Evolutionary conservation across 2,888 invertebrate species (phyloP), one percentile per base, ranked within the genome.

Genomic region (Mimumesa dahlbomi): DNA sequence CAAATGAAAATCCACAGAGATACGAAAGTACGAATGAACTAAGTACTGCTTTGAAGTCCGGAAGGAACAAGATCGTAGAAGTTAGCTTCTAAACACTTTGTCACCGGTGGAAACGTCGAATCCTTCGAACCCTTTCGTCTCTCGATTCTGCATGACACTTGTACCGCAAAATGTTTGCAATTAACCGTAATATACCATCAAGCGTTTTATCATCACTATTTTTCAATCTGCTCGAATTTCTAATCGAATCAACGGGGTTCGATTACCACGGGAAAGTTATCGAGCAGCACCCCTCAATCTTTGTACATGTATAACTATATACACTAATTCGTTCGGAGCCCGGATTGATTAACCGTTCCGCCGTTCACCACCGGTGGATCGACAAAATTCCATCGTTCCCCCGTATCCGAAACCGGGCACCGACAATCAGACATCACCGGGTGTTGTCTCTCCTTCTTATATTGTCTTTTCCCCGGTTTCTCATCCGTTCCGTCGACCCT

Each of bases 401-500:
- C 2, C 7, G 7, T 36, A 57, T 43, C 57, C 53, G 13, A 53
- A 63, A 54, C 53, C 45, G 36, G 16, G 9, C 22, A 34, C 53
- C 14, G 13, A 29, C 22, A 22, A 43, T 59, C 53, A 14, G 29
- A 25, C 43, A 29, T 57, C 38, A 36, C 53, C 61, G 16, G 3
- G 25, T 25, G 11, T 29, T 31, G 29, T 25, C 21, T n/a, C 34
- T 36, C 11, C 46, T 22, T n/a, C 18, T 7, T 11, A n/a, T n/a
- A 18, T 14, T n/a, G 11, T 16, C 9, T 16, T 13, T 22, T 45
- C 19, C 43, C 40, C 19, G 29, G 38, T 49, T 62, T 72, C 56
- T 62, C 71, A 61, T 59, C 49, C 67, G 38, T 16, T 25, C 13
- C 38, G 48, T 62, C 67, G 78, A 42, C 53, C 70, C 71, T 65